These are phyloP conservation scores for Tetramorium simillimum DNA, from an alignment of 1,140 invertebrate species.

Conservation along the genomic window DNA sequence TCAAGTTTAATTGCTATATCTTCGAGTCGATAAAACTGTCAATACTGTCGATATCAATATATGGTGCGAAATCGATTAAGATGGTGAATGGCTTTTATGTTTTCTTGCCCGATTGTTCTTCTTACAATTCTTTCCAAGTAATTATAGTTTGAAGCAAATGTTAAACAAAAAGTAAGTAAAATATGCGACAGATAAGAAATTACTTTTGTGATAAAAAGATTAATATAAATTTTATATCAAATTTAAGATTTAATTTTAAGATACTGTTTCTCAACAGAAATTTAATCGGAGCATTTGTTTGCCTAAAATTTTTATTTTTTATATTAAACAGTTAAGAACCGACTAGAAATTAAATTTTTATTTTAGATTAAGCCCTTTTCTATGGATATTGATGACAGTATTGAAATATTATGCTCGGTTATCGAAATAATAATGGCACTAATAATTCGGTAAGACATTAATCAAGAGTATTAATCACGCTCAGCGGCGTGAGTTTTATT, in stretches of 20 bases:
- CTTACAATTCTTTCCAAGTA: conserved; percentile 5
- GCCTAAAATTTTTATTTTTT: neutral
- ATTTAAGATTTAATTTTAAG: neutral
- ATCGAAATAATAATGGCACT: neutral
- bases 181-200: neutral
- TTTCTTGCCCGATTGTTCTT: neutral
- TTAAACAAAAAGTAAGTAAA: neutral
- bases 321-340: neutral
- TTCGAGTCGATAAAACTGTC: conserved; percentile 37
- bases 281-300: neutral
- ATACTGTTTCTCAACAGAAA: neutral
- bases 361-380: neutral
- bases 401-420: neutral
- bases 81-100: conserved; percentile 31
- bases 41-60: conserved; percentile 39
- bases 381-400: neutral
- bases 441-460: neutral
- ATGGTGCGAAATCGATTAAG: conserved; percentile 41
- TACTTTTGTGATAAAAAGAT: neutral
- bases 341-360: neutral
- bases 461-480: neutral
- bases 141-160: neutral
- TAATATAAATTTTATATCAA: neutral
- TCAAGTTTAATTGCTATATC: conserved; percentile 50
- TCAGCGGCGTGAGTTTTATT: conserved; percentile 6